Evolutionary conservation across 2,797 vertebrate genomes (phyloP).

Genomic region (Triplophysa yarkandensis): DNA sequence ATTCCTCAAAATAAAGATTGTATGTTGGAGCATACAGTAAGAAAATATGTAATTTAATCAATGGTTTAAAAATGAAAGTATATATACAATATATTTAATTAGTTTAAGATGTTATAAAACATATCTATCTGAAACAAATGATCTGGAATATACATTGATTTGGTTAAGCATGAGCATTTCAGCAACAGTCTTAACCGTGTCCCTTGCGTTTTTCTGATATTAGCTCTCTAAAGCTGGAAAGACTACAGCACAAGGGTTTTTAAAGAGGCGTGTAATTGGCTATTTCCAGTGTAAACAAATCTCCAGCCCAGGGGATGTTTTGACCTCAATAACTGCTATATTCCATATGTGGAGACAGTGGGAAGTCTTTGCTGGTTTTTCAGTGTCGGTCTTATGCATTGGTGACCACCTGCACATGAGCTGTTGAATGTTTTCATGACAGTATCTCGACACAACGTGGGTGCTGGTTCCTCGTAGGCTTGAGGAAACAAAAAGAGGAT

Average conservation of each 20-base stretch:
- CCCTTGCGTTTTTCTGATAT: conserved; percentile 18
- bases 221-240: conserved; percentile 7
- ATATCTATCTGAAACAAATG: background rate
- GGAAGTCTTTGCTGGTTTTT: conserved; percentile 3
- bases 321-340: conserved; percentile 28
- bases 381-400: conserved; percentile 14
- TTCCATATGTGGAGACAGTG: conserved; percentile 21
- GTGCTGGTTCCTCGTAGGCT: conserved; percentile 8
- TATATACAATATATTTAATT: background rate
- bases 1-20: conserved; percentile 6
- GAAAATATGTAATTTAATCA: background rate
- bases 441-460: conserved; percentile 13
- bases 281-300: conserved; percentile 51
- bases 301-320: conserved; percentile 46
- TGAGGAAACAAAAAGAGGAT: conserved; percentile 38
- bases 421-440: conserved; percentile 29
- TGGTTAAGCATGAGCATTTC: background rate
- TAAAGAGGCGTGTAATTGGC: conserved; percentile 41
- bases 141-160: conserved; percentile 7
- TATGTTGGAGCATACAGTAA: background rate
- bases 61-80: background rate
- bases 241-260: conserved; percentile 37
- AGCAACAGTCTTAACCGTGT: background rate
- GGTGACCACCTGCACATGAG: conserved; percentile 5
- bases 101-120: too few species aligned